A percentile compares a stretch with the other conserved stretches of the same genome.
Evolutionary conservation across 2,888 invertebrate genomes (phyloP).

Genomic region (Lasius platythorax): DNA sequence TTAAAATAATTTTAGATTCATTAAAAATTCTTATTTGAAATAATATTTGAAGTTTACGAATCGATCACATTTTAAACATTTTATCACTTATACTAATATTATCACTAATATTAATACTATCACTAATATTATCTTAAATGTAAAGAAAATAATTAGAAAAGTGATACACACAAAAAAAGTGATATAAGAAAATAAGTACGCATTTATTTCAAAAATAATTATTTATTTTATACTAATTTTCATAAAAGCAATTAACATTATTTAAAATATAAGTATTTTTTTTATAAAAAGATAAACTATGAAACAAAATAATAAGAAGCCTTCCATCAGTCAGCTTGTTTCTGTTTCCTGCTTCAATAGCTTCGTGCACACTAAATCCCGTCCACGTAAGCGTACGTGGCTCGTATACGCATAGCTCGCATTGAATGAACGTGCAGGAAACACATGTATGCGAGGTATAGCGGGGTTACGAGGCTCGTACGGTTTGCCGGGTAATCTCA

Average conservation of each 20-base stretch:
- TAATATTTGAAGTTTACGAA: not conserved
- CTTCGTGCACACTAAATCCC: not conserved
- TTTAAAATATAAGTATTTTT: not conserved
- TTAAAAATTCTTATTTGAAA: not conserved
- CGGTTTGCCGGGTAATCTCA: slow-evolving; percentile 63
- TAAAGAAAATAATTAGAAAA: slow-evolving; percentile 5
- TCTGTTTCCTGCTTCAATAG: not conserved
- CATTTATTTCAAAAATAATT: not conserved
- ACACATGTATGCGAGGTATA: slow-evolving; percentile 42
- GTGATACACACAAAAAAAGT: not conserved
- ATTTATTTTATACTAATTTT: not conserved
- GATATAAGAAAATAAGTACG: not conserved
- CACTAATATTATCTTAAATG: not conserved
- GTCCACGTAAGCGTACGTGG: slow-evolving; percentile 30
- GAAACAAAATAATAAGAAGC: not conserved
- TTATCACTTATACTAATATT: not conserved
- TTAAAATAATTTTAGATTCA: not conserved
- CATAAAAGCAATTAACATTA: not conserved
- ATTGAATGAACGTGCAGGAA: slow-evolving; percentile 29
- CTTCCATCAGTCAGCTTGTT: not conserved
- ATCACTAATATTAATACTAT: not conserved
- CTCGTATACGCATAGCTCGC: slow-evolving; percentile 31
- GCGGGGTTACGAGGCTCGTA: slow-evolving; percentile 36
- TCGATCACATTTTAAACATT: not conserved
- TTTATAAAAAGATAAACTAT: not conserved